Conservation (phyloP, 2,113 vertebrate genomes). For the Engraulis encrasicolus region DNA sequence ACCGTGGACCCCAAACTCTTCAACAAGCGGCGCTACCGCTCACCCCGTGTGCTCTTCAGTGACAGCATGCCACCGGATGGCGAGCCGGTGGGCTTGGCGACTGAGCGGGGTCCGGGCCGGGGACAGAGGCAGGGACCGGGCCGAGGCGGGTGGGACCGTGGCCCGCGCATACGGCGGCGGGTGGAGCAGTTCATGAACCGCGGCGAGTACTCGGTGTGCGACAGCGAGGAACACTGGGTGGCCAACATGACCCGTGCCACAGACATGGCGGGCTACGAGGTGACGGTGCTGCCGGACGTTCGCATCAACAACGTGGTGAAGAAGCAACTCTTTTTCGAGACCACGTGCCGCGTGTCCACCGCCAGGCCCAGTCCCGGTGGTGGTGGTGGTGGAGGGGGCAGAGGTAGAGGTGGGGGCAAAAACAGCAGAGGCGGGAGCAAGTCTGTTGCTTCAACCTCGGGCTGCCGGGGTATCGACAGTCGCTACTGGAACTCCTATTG, state of each 20-base stretch:
- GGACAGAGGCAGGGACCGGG: background rate
- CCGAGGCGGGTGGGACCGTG: slow-evolving; percentile 58
- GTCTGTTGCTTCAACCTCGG: slow-evolving; percentile 62
- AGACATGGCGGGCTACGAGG: slow-evolving; percentile 92
- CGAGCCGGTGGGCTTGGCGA: slow-evolving; percentile 60
- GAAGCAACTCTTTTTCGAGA: slow-evolving; percentile 96
- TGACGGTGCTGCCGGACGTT: slow-evolving; percentile 89
- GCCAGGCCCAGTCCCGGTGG: slow-evolving; percentile 78
- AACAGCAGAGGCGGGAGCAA: background rate
- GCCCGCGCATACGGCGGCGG: slow-evolving; percentile 78
- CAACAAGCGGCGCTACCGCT: slow-evolving; percentile 82
- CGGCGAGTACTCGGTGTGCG: slow-evolving; percentile 96
- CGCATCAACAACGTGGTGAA: slow-evolving; percentile 91
- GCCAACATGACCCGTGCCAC: slow-evolving; percentile 90
- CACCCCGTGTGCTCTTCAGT: slow-evolving; percentile 92
- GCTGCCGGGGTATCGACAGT: slow-evolving; percentile 92
- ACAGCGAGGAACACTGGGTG: slow-evolving; percentile 93
- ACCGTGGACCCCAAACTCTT: slow-evolving; percentile 91
- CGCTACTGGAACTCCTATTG: slow-evolving; percentile 99
- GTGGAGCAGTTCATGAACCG: slow-evolving; percentile 81
- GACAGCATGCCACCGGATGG: slow-evolving; percentile 80
- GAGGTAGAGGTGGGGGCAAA: slow-evolving; percentile 42
- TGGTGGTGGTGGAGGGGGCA: slow-evolving; percentile 51
- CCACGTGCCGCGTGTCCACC: slow-evolving; percentile 83
- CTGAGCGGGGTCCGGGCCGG: background rate